Conservation (phyloP, 1,140 invertebrate genomes). For the Drosophila ficusphila region DNA sequence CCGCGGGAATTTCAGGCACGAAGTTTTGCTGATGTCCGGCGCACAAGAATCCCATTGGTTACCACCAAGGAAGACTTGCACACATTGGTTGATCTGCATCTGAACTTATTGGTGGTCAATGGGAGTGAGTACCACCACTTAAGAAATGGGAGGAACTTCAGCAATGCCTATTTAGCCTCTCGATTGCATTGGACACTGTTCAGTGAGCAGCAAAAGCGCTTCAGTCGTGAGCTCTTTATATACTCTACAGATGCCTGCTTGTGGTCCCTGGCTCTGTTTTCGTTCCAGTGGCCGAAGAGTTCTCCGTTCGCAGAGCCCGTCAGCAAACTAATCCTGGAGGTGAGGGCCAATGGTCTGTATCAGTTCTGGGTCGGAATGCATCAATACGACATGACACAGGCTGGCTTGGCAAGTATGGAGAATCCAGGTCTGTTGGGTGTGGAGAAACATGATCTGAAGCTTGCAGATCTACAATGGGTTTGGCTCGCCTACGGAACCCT, state of each 20-base stretch:
- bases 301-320: slow-evolving; percentile 54
- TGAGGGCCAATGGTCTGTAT: slow-evolving; percentile 49
- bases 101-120: slow-evolving; percentile 26
- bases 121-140: slow-evolving; percentile 32
- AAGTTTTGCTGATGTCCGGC: slow-evolving; percentile 43
- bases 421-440: slow-evolving; percentile 44
- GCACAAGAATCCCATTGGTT: slow-evolving; percentile 13
- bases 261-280: slow-evolving; percentile 34
- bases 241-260: slow-evolving; percentile 63
- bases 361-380: slow-evolving; percentile 62
- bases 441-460: too few species aligned
- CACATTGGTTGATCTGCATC: background rate
- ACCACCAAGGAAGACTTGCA: slow-evolving; percentile 6
- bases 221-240: slow-evolving; percentile 48
- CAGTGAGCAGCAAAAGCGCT: slow-evolving; percentile 62
- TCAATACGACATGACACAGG: slow-evolving; percentile 60
- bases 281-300: slow-evolving; percentile 35
- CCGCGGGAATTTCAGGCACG: slow-evolving; percentile 55
- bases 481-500: slow-evolving; percentile 32
- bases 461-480: slow-evolving; percentile 49
- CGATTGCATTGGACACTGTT: slow-evolving; percentile 59
- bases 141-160: slow-evolving; percentile 44
- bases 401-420: slow-evolving; percentile 40
- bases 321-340: slow-evolving; percentile 47
- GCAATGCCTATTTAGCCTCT: slow-evolving; percentile 53